A percentile compares a stretch with the other conserved stretches of the same genome.
Conservation (phyloP, 2,797 vertebrate species). For the Cyprinodon diabolis region DNA sequence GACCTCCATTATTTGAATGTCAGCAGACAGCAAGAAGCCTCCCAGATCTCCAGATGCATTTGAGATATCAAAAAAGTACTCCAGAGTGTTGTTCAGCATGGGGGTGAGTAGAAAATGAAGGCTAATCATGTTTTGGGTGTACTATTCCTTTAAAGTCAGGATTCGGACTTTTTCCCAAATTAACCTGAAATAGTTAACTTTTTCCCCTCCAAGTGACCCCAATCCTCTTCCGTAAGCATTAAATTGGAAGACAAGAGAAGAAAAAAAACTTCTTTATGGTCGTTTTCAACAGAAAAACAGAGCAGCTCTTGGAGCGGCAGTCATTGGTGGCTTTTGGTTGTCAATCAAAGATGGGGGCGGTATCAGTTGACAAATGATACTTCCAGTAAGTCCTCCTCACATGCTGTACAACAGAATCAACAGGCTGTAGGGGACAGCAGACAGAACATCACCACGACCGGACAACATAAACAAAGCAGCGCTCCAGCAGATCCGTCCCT, state of each 20-base stretch:
- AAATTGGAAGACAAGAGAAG: background rate
- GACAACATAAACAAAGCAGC: slow-evolving; percentile 54
- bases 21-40: too few relatives aligned
- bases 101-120: too few relatives aligned
- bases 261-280: slow-evolving; percentile 2
- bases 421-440: slow-evolving; percentile 65
- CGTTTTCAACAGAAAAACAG: slow-evolving; percentile 60
- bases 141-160: too few relatives aligned
- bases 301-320: slow-evolving; percentile 3
- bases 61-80: too few relatives aligned
- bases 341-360: slow-evolving; percentile 79
- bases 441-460: slow-evolving; percentile 47
- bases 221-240: too few relatives aligned
- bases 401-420: slow-evolving; percentile 74
- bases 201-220: too few relatives aligned
- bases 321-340: slow-evolving; percentile 77
- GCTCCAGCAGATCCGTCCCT: slow-evolving; percentile 16
- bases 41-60: too few relatives aligned
- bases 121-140: too few relatives aligned
- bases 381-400: slow-evolving; percentile 84
- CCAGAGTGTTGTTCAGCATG: too few relatives aligned
- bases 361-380: slow-evolving; percentile 76
- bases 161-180: too few relatives aligned
- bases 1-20: too few relatives aligned
- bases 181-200: too few relatives aligned